These are phyloP conservation scores for Lagopus leucura DNA, from an alignment of 2,113 vertebrate species.

Conservation along the genomic window DNA sequence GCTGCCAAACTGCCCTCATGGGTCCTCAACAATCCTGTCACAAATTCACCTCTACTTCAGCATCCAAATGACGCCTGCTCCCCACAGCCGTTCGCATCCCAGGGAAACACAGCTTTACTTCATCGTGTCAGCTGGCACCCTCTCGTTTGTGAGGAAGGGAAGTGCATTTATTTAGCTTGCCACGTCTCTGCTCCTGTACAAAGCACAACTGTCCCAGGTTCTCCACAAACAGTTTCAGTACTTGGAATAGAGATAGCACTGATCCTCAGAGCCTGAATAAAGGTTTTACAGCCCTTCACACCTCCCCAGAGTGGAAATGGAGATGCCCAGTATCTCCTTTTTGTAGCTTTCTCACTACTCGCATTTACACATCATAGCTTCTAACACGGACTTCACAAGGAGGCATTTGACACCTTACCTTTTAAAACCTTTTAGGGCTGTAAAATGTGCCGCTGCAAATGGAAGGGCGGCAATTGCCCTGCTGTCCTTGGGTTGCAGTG, in stretches of 20 bases:
- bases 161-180: background rate
- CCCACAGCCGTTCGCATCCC: background rate
- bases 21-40: background rate
- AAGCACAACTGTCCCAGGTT: background rate
- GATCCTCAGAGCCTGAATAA: background rate
- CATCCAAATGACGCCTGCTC: background rate
- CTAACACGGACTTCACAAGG: background rate
- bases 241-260: background rate
- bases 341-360: background rate
- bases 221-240: background rate
- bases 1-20: background rate
- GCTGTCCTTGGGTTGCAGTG: background rate
- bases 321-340: background rate
- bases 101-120: background rate
- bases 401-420: slow-evolving; percentile 1
- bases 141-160: background rate
- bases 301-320: background rate
- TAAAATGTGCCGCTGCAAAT: background rate
- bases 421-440: slow-evolving; percentile 14
- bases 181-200: accelerated
- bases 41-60: background rate
- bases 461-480: background rate
- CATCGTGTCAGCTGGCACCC: accelerated
- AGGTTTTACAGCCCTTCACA: slow-evolving; percentile 35
- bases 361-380: slow-evolving; percentile 58